Base-by-base conservation (phyloP, 2,113 vertebrate species). In the Toxotes chatareus region DNA sequence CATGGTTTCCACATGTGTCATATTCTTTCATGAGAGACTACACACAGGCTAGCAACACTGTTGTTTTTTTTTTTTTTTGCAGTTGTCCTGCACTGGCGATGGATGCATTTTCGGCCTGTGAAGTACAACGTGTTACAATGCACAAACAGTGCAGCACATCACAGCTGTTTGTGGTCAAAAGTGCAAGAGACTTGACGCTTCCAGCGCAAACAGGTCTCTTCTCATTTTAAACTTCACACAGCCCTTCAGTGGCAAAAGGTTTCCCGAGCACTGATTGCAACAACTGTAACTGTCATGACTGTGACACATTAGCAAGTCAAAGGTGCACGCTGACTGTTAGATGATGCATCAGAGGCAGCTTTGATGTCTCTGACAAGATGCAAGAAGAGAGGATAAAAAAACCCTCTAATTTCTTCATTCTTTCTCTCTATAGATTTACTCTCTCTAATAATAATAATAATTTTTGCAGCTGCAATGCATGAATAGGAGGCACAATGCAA, bases 71-170 rank as follows among this genome's bases (percentile, higher is more conserved):
- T n/a, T n/a, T n/a, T n/a, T n/a, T n/a, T 42, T 73, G 11, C 74
- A 72, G 63, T 71, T 21, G 21, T 21, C 49, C 49, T 21, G 47
- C n/a, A 27, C 36, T 64, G 16, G 47, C 32, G 21, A 42, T 40
- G 65, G 47, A 57, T 57, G 57, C 64, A 65, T 80, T 79, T 62
- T 68, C 40, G 49, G 65, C n/a, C 14, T 53, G 36, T 38, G 34
- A 78, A 74, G 75, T 42, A 34, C 23, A 74, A 66, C 69, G 49
- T 46, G 79, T 76, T 31, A 62, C 71, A 71, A 38, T n/a, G 57
- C 68, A 60, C 85, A 82, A 27, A 60, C 51, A 75, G 78, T 56
- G 84, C n/a, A 57, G 51, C 77, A 68, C 60, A 57, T 73, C 79
- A 64, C 51, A 66, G 61, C 23, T 40, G 23, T 23, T 44, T 51